Evolutionary conservation across 2,797 vertebrate genomes (phyloP).

Genomic region (Melanotaenia boesemani): DNA sequence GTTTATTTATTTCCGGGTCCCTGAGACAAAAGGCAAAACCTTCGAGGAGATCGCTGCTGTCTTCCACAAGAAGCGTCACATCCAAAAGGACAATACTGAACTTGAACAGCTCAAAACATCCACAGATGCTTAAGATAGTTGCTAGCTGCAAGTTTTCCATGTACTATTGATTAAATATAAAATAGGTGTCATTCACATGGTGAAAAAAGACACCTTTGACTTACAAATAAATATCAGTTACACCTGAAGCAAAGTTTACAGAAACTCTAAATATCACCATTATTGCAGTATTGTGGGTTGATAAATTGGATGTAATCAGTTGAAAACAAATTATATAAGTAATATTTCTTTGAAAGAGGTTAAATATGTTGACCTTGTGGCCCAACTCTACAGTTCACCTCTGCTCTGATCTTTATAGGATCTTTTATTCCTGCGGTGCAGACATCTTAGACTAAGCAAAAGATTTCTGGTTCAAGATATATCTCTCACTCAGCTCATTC

Average conservation of each 20-base stretch:
- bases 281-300: conserved; percentile 15
- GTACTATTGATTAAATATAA: not conserved
- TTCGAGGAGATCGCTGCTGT: conserved; percentile 92
- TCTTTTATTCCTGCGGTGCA: not conserved
- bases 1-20: conserved; percentile 91
- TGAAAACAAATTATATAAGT: conserved; percentile 1
- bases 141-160: not conserved
- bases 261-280: not conserved
- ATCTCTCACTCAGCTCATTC: not conserved
- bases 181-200: not conserved
- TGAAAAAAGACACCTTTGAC: not conserved
- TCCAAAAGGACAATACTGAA: conserved; percentile 75
- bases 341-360: not conserved
- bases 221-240: not conserved
- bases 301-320: not conserved
- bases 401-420: not conserved
- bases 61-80: conserved; percentile 84
- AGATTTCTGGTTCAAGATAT: too few species aligned
- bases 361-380: not conserved
- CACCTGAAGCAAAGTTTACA: conserved; percentile 37
- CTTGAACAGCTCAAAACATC: conserved; percentile 85
- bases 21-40: conserved; percentile 95
- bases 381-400: not conserved
- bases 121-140: conserved; percentile 79
- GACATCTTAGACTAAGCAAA: not conserved